Conservation (phyloP, 1,140 invertebrate species). For the Lethocerus indicus region DNA sequence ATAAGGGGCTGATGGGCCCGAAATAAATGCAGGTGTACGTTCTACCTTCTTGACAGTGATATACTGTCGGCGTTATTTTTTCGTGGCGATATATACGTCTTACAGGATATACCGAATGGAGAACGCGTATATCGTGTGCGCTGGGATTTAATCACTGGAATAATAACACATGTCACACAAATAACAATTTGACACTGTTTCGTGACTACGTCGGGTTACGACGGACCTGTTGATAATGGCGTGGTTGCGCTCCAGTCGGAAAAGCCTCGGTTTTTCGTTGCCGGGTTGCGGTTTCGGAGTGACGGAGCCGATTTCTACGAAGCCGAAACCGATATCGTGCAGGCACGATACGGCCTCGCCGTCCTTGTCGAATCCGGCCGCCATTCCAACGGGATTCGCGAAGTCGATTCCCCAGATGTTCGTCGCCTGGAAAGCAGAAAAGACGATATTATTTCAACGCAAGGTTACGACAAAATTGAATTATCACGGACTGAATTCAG, state of each 20-base stretch:
- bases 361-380: conserved; percentile 97
- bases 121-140: no score
- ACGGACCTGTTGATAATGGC: conserved; percentile 84
- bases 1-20: no score
- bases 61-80: no score
- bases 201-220: no score
- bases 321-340: conserved; percentile 76
- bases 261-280: conserved; percentile 83
- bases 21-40: no score
- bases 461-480: not conserved
- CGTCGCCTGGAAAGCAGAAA: conserved; percentile 32
- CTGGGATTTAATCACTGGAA: no score
- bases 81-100: no score
- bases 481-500: not conserved
- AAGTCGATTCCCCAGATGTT: conserved; percentile 54
- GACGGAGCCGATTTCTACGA: conserved; percentile 92
- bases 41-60: no score
- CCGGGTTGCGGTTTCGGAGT: conserved; percentile 85
- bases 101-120: no score
- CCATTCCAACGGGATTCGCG: conserved; percentile 82
- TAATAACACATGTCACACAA: no score
- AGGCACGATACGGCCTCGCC: conserved; percentile 76
- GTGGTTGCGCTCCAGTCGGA: conserved; percentile 63
- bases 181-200: no score
- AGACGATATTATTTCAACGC: conserved; percentile 8